Evolutionary conservation across 2,888 invertebrate species (phyloP).

Genomic region (Caenorhabditis doughertyi): DNA sequence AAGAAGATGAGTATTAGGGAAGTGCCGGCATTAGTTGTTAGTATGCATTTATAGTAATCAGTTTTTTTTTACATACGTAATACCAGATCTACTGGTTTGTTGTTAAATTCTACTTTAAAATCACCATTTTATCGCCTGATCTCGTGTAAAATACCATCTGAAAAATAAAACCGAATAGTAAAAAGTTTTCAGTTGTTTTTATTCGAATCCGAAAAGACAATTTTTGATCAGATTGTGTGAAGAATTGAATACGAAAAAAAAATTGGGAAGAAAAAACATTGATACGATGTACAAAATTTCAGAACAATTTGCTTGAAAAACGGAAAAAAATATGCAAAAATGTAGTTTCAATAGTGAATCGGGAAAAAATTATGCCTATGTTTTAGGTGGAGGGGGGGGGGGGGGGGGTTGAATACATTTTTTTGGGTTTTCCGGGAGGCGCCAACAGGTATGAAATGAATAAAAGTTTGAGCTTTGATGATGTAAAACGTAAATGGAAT

Average conservation of each 20-base stretch:
- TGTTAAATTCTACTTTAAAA: not conserved
- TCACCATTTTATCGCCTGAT: constrained; percentile 41
- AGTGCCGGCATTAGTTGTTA: not conserved
- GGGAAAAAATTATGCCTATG: constrained; percentile 50
- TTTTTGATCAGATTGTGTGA: constrained; percentile 41
- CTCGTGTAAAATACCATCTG: constrained; percentile 39
- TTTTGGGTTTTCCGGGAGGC: constrained; percentile 26
- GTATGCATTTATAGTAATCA: too few species aligned
- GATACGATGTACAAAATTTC: constrained; percentile 59
- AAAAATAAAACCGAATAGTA: not conserved
- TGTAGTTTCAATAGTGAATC: not conserved
- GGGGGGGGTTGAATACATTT: constrained; percentile 8
- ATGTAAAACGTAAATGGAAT: constrained; percentile 46
- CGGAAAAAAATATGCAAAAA: constrained; percentile 20
- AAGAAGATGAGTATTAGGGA: constrained; percentile 21
- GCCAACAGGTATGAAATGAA: constrained; percentile 59
- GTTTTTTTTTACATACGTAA: not conserved
- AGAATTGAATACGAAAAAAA: not conserved
- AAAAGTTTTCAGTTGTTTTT: constrained; percentile 8
- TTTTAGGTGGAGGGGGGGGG: too few species aligned
- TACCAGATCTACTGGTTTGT: constrained; percentile 1
- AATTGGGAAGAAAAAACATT: constrained; percentile 33
- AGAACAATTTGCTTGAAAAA: constrained; percentile 15
- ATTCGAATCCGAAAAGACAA: constrained; percentile 23
- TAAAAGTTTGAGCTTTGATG: constrained; percentile 60